Evolutionary conservation across 2,797 vertebrate genomes (phyloP), one percentile per base, ranked within the genome.

Genomic region (Ptychadena robeensis): DNA sequence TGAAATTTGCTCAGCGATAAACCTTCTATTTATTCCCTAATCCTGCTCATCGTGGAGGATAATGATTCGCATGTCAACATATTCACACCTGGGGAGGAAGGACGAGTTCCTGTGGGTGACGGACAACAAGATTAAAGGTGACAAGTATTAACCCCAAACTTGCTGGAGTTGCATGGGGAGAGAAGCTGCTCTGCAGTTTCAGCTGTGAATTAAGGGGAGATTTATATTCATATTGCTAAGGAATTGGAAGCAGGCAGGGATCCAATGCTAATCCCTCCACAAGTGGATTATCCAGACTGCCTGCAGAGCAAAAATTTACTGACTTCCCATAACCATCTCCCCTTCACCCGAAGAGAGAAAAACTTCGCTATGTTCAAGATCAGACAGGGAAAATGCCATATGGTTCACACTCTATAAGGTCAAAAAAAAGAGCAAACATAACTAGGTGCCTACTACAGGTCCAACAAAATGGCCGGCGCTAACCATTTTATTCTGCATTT

Each of bases 241-340:
- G 34, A 40, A 71, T 15, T 22, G 11, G 28, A 32, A 28, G 35
- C 15, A 31, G 34, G 35, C 31, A 69, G 18, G 63, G 25, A 38
- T 31, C 67, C 25, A 69, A 61, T 28, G 28, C 66, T 79, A 79
- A 61, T 38, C 77, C 63, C 28, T 59, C 44, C 38, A 63, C 34
- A 80, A 70, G 67, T 70, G 53, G 67, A 71, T 63, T 61, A 80
- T 80, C 34, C 67, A 12, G 32, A 5, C 25, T 61, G 38, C 48
- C 48, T 30, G 34, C 35, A 15, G 67, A 71, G 65, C 11, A 9
- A 37, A 69, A 59, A 68, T 59, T 14, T 18, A 48, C 40, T 6
- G 40, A 48, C 40, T 48, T 48, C 15, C 40, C 40, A 12, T 18
- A 48, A 48, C 40, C 15, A 12, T 18, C 40, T 48, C 15, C 40